Evolutionary conservation across 2,113 vertebrate species (phyloP).

Genomic region (Australoheros scitulus): DNA sequence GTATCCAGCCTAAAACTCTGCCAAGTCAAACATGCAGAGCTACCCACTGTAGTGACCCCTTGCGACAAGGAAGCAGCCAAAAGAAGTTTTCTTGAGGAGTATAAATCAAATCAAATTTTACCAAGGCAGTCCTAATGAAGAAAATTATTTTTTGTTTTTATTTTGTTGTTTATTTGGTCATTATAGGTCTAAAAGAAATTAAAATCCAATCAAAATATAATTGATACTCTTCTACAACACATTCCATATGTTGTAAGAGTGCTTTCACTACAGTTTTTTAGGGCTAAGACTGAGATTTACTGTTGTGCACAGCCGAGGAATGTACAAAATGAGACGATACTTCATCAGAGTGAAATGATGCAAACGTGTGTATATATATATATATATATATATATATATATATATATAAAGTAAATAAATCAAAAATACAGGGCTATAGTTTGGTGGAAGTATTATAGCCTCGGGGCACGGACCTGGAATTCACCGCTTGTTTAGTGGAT

Average conservation of each 20-base stretch:
- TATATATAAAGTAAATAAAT: constrained; percentile 8
- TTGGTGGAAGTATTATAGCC: constrained; percentile 70
- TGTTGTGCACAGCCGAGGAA: not conserved
- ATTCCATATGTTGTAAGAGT: not conserved
- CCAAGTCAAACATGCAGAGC: not conserved
- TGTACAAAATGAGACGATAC: not conserved
- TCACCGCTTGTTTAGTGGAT: constrained; percentile 74
- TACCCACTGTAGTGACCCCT: not conserved
- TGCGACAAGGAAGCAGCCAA: not conserved
- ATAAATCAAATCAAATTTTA: not conserved
- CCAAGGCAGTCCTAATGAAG: not conserved
- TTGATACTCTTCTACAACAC: not conserved
- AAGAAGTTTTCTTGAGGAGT: not conserved
- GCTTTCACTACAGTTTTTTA: not conserved
- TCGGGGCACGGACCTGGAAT: constrained; percentile 73
- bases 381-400: not conserved
- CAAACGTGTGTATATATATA: constrained; percentile 16
- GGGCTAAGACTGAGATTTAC: not conserved
- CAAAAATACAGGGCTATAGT: constrained; percentile 5
- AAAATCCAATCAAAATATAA: not conserved
- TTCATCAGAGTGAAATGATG: not conserved
- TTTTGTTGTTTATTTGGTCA: not conserved
- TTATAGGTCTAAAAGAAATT: not conserved
- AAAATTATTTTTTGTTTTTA: not conserved
- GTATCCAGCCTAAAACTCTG: not conserved